Base-by-base conservation (phyloP, 2,797 vertebrate species). In the Kryptolebias ocellatus region DNA sequence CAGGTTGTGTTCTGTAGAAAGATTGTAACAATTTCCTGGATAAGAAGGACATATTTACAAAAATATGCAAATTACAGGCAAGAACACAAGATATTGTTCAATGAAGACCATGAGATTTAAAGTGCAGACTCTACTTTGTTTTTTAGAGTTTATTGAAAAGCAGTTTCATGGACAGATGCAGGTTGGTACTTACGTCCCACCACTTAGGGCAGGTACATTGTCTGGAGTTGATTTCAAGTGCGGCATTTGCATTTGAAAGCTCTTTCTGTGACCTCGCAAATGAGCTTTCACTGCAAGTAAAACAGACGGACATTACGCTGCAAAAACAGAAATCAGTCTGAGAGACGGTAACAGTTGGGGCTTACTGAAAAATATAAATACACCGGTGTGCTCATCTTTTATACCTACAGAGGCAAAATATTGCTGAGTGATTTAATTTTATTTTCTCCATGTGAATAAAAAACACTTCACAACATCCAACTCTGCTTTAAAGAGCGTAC, bases 181-280 rank as follows among this genome's bases (percentile, higher is more conserved):
- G 20, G 47, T 18, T 27, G 47, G 20, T 51, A 4, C 34, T 39
- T 12, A 39, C 52, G 16, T 20, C 34, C 27, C 18, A 20, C 31
- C 39, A 12, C 4, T 39, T 16, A 39, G 18, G 34, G 8, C 49
- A 42, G 37, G 60, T 51, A 7, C 49, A 18, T 24, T 20, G 47
- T 52, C 47, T 62, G n/a, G 15, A 37, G 29, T 39, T 17, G 11
- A 16, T 49, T 52, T 62, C 31, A 51, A 52, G 49, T 42, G 31
- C 17, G n/a, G 4, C 6, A 62, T 62, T 52, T 52, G 60, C 60
- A 62, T 62, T 6, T 62, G 47, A 52, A 62, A 51, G 49, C 60
- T 39, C 47, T 9, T 9, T 28, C 42, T 59, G 39, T 55, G 42
- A 28, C 24, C 3, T 31, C 46, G 20, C n/a, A 50, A 47, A 31